phyloP scores from a whole-genome alignment of 2,888 invertebrate species.

The Leptarthrus brevirostris region DNA sequence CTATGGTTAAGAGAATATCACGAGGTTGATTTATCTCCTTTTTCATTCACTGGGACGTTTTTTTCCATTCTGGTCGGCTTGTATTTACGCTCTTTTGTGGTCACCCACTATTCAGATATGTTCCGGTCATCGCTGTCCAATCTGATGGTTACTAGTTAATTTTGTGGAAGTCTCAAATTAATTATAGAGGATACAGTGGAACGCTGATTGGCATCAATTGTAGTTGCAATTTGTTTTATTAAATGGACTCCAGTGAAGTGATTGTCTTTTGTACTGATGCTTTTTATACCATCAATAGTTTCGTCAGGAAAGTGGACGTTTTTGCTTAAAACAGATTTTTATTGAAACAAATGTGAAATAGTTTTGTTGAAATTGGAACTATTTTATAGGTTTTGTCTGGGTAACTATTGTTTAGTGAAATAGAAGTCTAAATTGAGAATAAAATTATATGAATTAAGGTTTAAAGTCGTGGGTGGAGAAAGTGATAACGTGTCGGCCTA shows the following conservation, averaged over 20 bases:
- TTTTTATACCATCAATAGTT: no score
- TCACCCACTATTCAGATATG: slow-evolving; percentile 43
- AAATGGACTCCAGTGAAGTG: background rate
- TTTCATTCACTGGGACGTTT: background rate
- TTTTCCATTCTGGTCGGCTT: slow-evolving; percentile 5
- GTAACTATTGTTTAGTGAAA: no score
- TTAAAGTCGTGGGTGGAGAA: no score
- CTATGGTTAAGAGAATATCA: background rate
- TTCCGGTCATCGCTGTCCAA: slow-evolving; percentile 20
- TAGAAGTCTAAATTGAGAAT: no score
- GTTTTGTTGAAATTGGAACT: no score
- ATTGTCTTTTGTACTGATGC: no score
- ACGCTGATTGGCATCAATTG: slow-evolving; percentile 38
- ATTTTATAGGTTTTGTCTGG: no score
- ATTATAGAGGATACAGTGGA: slow-evolving; percentile 13
- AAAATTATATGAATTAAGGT: no score
- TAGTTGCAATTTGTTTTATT: slow-evolving; percentile 23
- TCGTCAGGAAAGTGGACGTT: no score
- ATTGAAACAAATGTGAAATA: no score
- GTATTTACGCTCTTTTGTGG: slow-evolving; percentile 45
- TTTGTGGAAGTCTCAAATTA: slow-evolving; percentile 38
- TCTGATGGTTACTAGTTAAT: slow-evolving; percentile 42
- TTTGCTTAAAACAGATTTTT: no score
- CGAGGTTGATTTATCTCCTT: slow-evolving; percentile 31
- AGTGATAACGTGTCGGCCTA: no score